These are phyloP conservation scores for Linepithema humile DNA, from an alignment of 1,140 invertebrate genomes.

Conservation along the genomic window DNA sequence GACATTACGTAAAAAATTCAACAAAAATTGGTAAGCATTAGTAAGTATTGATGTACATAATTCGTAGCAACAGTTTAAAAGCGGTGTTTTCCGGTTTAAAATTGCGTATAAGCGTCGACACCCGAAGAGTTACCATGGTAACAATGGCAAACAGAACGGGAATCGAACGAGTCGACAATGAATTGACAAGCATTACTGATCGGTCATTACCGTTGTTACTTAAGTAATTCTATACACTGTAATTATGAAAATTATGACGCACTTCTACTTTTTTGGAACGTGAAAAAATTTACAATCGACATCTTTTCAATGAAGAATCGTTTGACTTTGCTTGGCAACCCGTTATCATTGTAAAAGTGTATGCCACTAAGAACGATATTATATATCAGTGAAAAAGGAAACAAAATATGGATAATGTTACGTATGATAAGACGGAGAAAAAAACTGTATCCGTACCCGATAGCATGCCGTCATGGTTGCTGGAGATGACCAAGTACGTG, in stretches of 20 bases:
- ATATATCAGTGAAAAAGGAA: slow-evolving; percentile 49
- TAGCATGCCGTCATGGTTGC: slow-evolving; percentile 68
- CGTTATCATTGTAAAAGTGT: background rate
- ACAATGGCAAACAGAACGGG: slow-evolving; percentile 45
- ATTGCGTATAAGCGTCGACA: background rate
- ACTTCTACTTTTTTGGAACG: background rate
- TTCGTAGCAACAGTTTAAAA: too few species aligned
- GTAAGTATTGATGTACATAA: too few species aligned
- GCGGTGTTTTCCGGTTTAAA: background rate
- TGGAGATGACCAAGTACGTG: slow-evolving; percentile 74
- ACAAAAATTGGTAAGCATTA: too few species aligned
- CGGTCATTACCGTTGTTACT: background rate
- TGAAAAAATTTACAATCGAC: background rate
- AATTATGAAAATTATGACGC: slow-evolving; percentile 32
- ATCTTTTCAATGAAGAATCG: background rate
- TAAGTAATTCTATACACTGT: background rate
- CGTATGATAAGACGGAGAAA: background rate
- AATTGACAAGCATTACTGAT: background rate
- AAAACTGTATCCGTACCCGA: slow-evolving; percentile 16
- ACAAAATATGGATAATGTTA: slow-evolving; percentile 50
- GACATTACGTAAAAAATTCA: too few species aligned
- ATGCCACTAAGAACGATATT: too few species aligned
- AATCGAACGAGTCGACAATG: slow-evolving; percentile 19
- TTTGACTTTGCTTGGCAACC: background rate
- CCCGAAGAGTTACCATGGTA: slow-evolving; percentile 20